Evolutionary conservation across 2,113 vertebrate genomes (phyloP), one percentile per base, ranked within the genome.

Genomic region (Alectura lathami): DNA sequence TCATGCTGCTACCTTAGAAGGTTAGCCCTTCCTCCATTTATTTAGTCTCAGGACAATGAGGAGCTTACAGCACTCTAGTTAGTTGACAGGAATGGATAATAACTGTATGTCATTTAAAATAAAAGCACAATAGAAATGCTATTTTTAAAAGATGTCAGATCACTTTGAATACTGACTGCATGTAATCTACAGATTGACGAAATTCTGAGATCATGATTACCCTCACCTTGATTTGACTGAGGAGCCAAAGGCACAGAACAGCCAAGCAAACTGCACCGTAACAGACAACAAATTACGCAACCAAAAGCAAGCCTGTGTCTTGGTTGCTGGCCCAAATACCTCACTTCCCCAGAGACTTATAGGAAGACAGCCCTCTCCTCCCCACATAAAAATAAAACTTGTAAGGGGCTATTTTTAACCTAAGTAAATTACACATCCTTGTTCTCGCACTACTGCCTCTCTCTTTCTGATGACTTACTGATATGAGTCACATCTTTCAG

Each of bases 331-430:
- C 93, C 80, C 88, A 88, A 90, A 83, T 90, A 84, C 83, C 68
- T 88, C 79, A 74, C 40, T 70, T 93, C 56, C 32, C 63, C 14
- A 2, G n/a, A 88, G 73, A 78, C 40, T 88, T 60, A 20, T 27
- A 50, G 32, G 20, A 81, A 74, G 64, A 88, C 85, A 91, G 76
- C 43, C 51, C 56, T 83, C 63, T 62, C 81, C 24, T 38, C 86
- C 64, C 50, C 73, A 77, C 86, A 88, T 24, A 59, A 66, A 94
- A 59, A 86, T 18, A 63, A 77, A 84, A 56, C 91, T 84, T 79
- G 76, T 56, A 95, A 78, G 36, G 70, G 68, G 73, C n/a, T 96
- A 88, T 94, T 94, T 96, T 91, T 88, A 94, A 50, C 57, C 68
- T 15, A 29, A 73, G 9, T 73, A 45, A 72, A 90, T 91, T 76